Conservation (phyloP, 35 echinoderm and acorn worm genomes). For the Holothuria glaberrima region DNA sequence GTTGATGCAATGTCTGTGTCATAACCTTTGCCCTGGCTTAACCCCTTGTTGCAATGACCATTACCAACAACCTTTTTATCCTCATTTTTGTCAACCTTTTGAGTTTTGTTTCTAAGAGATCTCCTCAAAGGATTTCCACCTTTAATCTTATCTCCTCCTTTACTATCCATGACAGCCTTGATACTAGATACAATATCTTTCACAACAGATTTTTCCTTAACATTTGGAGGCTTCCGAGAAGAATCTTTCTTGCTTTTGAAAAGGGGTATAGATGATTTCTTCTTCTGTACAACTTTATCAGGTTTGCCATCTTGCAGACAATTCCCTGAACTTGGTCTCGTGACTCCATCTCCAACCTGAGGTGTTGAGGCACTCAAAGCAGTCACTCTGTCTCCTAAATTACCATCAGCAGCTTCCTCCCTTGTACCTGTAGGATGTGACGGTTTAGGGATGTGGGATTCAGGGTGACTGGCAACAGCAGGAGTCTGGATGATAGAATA, state of each 20-base stretch:
- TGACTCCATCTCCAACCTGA: not conserved
- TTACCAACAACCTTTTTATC: constrained; percentile 23
- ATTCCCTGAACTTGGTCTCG: constrained; percentile 3
- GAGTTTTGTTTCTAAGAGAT: constrained; percentile 39
- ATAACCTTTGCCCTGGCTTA: not conserved
- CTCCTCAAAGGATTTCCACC: constrained; percentile 23
- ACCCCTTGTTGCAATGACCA: constrained; percentile 3
- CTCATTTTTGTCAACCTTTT: not conserved
- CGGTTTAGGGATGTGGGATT: too few relatives aligned
- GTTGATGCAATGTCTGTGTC: not conserved
- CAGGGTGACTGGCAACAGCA: too few relatives aligned
- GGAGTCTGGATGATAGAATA: too few relatives aligned
- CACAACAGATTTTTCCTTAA: constrained; percentile 39
- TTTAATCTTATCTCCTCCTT: not conserved
- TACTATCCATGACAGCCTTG: constrained; percentile 50
- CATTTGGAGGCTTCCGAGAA: constrained; percentile 4
- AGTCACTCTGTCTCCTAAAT: too few relatives aligned
- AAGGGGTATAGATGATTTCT: constrained; percentile 43
- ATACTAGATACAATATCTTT: constrained; percentile 40
- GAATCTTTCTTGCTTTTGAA: constrained; percentile 39
- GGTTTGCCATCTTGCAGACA: not conserved
- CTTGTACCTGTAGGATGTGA: too few relatives aligned
- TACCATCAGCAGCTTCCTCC: too few relatives aligned
- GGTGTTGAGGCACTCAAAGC: constrained; percentile 19
- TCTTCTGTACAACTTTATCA: constrained; percentile 29